Percentiles rank a stretch among this genome's conserved stretches.
Evolutionary conservation across 2,797 vertebrate species (phyloP).

Genomic region (Esox lucius): DNA sequence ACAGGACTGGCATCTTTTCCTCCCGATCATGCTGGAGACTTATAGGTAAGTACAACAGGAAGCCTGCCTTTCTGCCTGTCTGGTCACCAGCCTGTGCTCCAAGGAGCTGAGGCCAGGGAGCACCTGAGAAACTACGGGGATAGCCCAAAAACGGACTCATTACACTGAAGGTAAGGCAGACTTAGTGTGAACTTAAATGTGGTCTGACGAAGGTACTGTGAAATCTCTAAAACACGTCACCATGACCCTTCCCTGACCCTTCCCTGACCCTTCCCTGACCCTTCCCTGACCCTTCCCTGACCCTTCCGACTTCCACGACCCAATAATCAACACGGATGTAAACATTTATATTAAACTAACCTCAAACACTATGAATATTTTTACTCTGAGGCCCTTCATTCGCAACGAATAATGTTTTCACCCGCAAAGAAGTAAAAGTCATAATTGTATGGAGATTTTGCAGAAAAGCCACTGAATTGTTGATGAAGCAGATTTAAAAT

Average conservation of each 20-base stretch:
- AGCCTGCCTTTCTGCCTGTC: neutral
- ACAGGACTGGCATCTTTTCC: neutral
- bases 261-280: no score
- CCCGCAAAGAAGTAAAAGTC: conserved; percentile 1
- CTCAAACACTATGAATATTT: neutral
- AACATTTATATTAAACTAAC: neutral
- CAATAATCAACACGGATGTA: neutral
- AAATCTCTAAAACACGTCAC: no score
- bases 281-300: no score
- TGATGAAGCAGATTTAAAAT: conserved; percentile 28
- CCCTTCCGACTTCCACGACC: neutral
- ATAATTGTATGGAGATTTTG: conserved; percentile 13
- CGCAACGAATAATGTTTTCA: neutral
- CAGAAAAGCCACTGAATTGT: conserved; percentile 24
- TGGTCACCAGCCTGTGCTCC: neutral
- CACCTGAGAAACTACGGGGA: neutral
- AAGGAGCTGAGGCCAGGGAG: neutral
- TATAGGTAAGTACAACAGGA: neutral
- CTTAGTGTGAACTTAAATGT: neutral
- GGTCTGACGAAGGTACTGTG: neutral
- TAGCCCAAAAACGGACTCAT: neutral
- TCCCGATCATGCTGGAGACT: neutral
- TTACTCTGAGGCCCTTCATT: neutral
- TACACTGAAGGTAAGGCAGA: neutral
- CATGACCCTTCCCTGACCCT: neutral